Conservation (phyloP, 2,797 vertebrate genomes). For the Hemibagrus guttatus region DNA sequence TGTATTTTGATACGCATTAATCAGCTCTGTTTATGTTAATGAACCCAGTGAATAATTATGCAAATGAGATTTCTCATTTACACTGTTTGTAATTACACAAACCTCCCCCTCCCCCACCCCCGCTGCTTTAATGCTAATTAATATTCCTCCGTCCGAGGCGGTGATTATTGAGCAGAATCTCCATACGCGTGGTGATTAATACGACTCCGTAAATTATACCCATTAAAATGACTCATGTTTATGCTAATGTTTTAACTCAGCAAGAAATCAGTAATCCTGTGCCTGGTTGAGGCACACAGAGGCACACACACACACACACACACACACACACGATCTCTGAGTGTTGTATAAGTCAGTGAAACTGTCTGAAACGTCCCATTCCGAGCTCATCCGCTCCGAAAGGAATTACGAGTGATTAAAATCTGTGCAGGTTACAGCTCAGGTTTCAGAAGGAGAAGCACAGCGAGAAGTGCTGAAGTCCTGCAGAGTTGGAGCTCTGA, state of each 20-base stretch:
- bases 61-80: neutral
- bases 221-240: neutral
- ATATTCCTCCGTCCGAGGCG: neutral
- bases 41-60: neutral
- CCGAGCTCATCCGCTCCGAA: neutral
- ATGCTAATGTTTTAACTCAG: neutral
- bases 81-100: neutral
- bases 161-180: neutral
- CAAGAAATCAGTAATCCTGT: neutral
- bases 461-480: neutral
- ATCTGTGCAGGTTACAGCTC: neutral
- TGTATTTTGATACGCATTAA: neutral
- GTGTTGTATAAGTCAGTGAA: neutral
- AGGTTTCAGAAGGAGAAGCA: neutral
- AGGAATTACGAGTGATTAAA: conserved; percentile 17
- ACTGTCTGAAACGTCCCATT: neutral
- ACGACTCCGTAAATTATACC: neutral
- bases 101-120: neutral
- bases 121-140: neutral
- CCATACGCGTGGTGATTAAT: neutral
- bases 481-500: neutral
- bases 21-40: no score
- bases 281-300: neutral
- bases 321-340: neutral
- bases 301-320: no score